Percentiles rank a stretch among this genome's conserved stretches.
These are phyloP conservation scores for Champsocephalus gunnari DNA, from an alignment of 2,797 vertebrate species.

Conservation along the genomic window DNA sequence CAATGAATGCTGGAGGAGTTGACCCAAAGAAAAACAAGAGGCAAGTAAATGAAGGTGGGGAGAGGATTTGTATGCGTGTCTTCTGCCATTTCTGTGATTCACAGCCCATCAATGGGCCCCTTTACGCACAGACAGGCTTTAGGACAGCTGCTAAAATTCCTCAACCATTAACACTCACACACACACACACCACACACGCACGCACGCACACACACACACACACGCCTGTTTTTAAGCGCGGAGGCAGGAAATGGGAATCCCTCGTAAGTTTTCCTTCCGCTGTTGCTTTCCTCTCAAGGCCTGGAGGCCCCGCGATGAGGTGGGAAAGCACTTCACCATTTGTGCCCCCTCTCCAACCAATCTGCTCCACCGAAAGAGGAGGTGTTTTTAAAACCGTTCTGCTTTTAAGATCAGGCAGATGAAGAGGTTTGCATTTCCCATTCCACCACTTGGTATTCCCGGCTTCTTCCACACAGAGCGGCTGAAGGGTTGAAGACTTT, in stretches of 20 bases:
- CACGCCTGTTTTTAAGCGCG: conserved; percentile 72
- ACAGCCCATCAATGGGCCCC: conserved; percentile 72
- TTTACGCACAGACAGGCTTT: conserved; percentile 73
- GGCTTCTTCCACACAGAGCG: conserved; percentile 4
- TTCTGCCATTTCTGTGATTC: conserved; percentile 53
- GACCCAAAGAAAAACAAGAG: conserved; percentile 24
- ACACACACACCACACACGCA: conserved; percentile 48
- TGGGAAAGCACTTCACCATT: conserved; percentile 77
- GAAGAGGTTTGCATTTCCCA: conserved; percentile 8
- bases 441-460: not conserved
- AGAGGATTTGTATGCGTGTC: conserved; percentile 17
- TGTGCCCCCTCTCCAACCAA: conserved; percentile 54
- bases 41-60: conserved; percentile 14
- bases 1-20: not conserved
- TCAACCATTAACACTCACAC: conserved; percentile 67
- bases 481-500: no score
- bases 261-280: conserved; percentile 83
- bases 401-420: conserved; percentile 10
- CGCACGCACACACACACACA: conserved; percentile 50
- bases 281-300: conserved; percentile 77
- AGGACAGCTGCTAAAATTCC: conserved; percentile 86
- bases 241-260: conserved; percentile 83
- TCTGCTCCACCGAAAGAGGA: conserved; percentile 1
- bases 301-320: conserved; percentile 66
- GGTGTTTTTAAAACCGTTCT: not conserved